Conservation (phyloP, 2,888 invertebrate species). For the Aphelenchoides bicaudatus region DNA sequence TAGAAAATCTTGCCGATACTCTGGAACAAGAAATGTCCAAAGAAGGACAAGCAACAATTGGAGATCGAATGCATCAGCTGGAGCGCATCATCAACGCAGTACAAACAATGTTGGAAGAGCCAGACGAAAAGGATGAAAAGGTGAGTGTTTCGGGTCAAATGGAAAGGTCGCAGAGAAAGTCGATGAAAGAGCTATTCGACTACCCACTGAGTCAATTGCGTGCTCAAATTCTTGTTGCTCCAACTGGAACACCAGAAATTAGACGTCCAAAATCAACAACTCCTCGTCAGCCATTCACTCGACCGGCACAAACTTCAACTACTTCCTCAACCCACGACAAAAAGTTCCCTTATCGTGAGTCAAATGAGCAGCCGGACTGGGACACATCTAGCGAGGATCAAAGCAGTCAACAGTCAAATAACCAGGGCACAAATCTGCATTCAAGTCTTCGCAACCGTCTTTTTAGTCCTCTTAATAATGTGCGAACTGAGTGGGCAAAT, state of each 20-base stretch:
- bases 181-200: too few species aligned
- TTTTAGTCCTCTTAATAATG: not conserved
- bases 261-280: not conserved
- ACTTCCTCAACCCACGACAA: too few species aligned
- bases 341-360: constrained; percentile 4
- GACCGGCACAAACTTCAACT: not conserved
- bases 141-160: constrained; percentile 10
- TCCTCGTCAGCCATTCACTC: not conserved
- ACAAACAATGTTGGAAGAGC: constrained; percentile 33
- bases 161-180: too few species aligned
- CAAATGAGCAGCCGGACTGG: not conserved
- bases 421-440: not conserved
- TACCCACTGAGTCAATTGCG: too few species aligned
- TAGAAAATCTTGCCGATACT: constrained; percentile 18
- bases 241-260: not conserved
- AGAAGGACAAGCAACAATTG: constrained; percentile 1
- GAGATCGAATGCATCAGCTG: constrained; percentile 23
- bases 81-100: constrained; percentile 35
- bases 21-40: constrained; percentile 13
- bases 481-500: not conserved
- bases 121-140: constrained; percentile 4
- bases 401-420: not conserved
- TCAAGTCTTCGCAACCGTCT: constrained; percentile 1
- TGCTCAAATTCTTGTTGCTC: not conserved
- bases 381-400: not conserved